phyloP scores from a whole-genome alignment of 2,113 vertebrate species.

The Ceyx cyanopectus region DNA sequence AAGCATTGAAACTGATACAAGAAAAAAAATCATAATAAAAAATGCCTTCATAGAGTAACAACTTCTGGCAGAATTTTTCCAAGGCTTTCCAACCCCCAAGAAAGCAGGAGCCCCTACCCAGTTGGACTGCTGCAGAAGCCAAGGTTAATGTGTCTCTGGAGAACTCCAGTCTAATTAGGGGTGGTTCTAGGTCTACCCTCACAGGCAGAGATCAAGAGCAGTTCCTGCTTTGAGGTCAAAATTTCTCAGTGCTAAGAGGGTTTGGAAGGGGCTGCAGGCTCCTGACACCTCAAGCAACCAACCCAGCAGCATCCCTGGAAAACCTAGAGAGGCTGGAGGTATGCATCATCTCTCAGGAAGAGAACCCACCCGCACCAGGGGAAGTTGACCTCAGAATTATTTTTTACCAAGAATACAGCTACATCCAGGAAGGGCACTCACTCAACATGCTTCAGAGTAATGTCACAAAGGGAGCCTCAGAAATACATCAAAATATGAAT shows the following conservation, averaged over 20 bases:
- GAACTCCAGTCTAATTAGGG: background rate
- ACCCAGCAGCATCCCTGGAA: background rate
- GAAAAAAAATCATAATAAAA: background rate
- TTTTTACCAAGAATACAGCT: background rate
- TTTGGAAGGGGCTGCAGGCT: background rate
- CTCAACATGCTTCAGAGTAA: background rate
- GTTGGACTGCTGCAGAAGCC: background rate
- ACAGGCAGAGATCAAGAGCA: background rate
- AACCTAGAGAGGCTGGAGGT: background rate
- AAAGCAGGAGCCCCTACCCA: background rate
- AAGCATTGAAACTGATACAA: background rate
- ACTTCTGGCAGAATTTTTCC: background rate
- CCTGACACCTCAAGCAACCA: background rate
- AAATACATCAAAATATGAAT: background rate
- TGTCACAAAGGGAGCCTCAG: accelerated
- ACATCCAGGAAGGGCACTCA: background rate
- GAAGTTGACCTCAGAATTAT: background rate
- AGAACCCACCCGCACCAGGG: accelerated
- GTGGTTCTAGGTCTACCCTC: background rate
- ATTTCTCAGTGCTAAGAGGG: background rate
- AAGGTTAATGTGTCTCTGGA: background rate
- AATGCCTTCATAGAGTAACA: background rate
- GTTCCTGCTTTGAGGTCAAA: background rate
- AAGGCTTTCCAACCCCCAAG: background rate
- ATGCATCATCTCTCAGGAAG: background rate